Conservation (phyloP, 2,113 vertebrate species). For the Psilopogon haemacephalus region DNA sequence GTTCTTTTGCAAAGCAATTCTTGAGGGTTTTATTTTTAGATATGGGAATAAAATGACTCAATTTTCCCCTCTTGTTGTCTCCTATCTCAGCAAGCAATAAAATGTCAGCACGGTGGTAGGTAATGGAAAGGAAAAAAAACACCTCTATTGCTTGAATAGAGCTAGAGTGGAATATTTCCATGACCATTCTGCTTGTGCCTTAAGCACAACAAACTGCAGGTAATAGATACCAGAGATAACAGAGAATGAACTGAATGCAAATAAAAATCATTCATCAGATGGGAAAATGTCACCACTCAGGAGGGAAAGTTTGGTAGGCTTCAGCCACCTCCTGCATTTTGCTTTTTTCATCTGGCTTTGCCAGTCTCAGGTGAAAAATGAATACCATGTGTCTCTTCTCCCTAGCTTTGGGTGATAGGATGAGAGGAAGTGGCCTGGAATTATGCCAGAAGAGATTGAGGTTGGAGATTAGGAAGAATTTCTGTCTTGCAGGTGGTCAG, state of each 20-base stretch:
- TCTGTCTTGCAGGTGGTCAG: too few species aligned
- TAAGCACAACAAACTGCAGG: conserved; percentile 51
- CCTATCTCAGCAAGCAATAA: conserved; percentile 68
- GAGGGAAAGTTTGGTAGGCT: conserved; percentile 8
- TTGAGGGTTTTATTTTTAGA: conserved; percentile 65
- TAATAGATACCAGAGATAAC: conserved; percentile 41
- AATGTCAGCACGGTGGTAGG: conserved; percentile 59
- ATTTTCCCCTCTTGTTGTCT: conserved; percentile 64
- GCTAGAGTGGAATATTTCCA: conserved; percentile 62
- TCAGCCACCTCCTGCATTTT: not conserved
- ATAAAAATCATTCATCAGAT: conserved; percentile 45
- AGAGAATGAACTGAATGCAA: conserved; percentile 44
- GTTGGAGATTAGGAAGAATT: too few species aligned
- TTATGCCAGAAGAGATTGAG: too few species aligned
- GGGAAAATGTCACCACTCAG: conserved; percentile 22
- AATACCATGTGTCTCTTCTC: not conserved
- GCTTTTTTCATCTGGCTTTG: conserved; percentile 9
- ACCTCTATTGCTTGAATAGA: conserved; percentile 60
- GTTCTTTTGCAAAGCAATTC: conserved; percentile 55
- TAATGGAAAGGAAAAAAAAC: conserved; percentile 61
- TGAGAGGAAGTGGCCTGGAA: too few species aligned
- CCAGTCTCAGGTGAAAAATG: not conserved
- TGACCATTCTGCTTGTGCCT: conserved; percentile 28
- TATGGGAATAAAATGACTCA: conserved; percentile 68
- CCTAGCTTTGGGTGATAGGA: too few species aligned